Conservation (phyloP, 1,140 invertebrate species). For the Oscheius sp. region DNA sequence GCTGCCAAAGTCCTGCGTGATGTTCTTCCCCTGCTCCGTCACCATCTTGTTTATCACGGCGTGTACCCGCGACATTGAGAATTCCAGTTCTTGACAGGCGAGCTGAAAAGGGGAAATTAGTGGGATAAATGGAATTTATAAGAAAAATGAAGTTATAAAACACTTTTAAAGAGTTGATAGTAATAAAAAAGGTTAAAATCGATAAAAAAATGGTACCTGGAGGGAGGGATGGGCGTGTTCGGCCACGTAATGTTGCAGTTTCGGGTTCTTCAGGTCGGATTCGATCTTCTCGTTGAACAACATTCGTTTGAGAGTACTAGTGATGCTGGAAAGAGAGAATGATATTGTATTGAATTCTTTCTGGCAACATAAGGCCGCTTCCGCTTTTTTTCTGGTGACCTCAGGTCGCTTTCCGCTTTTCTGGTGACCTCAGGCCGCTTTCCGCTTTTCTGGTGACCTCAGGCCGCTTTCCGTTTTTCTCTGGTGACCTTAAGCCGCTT, state of each 20-base stretch:
- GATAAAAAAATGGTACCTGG: conserved; percentile 30
- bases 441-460: too few relatives aligned
- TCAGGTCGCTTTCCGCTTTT: too few relatives aligned
- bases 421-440: too few relatives aligned
- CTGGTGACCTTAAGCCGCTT: too few relatives aligned
- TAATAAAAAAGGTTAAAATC: neutral
- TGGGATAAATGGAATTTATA: neutral
- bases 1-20: conserved; percentile 48
- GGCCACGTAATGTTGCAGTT: conserved; percentile 52
- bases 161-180: neutral
- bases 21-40: conserved; percentile 43
- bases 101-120: conserved; percentile 12
- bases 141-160: neutral
- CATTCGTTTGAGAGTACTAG: conserved; percentile 27
- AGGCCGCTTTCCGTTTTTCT: too few relatives aligned
- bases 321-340: neutral
- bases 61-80: conserved; percentile 44
- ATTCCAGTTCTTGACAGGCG: conserved; percentile 45
- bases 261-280: conserved; percentile 43
- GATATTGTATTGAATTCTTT: too few relatives aligned
- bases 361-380: too few relatives aligned
- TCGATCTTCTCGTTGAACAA: conserved; percentile 12
- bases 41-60: conserved; percentile 38
- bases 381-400: too few relatives aligned
- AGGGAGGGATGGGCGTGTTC: conserved; percentile 59